Evolutionary conservation across 2,888 invertebrate genomes (phyloP).

Genomic region (Agrilus mali): DNA sequence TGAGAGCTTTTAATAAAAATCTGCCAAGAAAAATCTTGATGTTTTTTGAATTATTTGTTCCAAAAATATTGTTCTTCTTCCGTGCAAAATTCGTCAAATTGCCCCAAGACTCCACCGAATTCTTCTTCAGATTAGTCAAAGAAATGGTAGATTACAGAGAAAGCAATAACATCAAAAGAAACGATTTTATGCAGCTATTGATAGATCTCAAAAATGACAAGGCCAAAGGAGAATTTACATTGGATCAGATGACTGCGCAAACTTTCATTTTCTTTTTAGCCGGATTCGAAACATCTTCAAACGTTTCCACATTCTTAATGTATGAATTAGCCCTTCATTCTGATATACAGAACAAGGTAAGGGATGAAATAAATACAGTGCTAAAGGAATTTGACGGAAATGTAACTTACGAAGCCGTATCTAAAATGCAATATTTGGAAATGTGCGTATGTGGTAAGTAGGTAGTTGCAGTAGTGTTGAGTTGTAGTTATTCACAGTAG

Average conservation of each 20-base stretch:
- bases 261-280: slow-evolving; percentile 22
- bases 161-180: slow-evolving; percentile 33
- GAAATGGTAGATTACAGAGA: slow-evolving; percentile 34
- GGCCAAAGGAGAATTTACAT: not conserved
- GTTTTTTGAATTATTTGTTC: slow-evolving; percentile 9
- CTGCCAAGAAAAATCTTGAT: slow-evolving; percentile 5
- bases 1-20: slow-evolving; percentile 7
- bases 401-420: slow-evolving; percentile 35
- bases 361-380: slow-evolving; percentile 31
- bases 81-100: slow-evolving; percentile 13
- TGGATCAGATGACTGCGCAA: slow-evolving; percentile 15
- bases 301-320: slow-evolving; percentile 32
- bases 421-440: slow-evolving; percentile 37
- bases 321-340: slow-evolving; percentile 38
- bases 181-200: slow-evolving; percentile 42
- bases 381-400: slow-evolving; percentile 27
- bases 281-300: slow-evolving; percentile 30
- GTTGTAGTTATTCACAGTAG: slow-evolving; percentile 5
- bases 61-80: slow-evolving; percentile 13
- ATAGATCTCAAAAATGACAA: slow-evolving; percentile 28
- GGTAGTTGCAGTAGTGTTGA: slow-evolving; percentile 3
- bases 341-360: slow-evolving; percentile 31
- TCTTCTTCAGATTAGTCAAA: slow-evolving; percentile 33
- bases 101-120: slow-evolving; percentile 21
- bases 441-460: slow-evolving; percentile 28